phyloP scores from a whole-genome alignment of 2,113 vertebrate species.

The Pseudorhombus dupliciocellatus region DNA sequence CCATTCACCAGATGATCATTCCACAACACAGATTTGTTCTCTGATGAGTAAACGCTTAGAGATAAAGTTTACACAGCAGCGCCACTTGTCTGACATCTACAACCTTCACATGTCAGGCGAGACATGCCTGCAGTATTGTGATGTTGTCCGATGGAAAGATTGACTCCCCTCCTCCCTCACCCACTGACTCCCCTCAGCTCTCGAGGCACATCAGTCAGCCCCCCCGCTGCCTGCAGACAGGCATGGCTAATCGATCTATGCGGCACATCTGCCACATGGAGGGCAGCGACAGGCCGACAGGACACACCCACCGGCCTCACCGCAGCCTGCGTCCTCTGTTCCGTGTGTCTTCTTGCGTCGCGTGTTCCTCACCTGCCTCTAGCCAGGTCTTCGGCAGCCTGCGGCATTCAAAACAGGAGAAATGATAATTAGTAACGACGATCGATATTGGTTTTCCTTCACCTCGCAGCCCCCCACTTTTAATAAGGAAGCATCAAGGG shows the following conservation, averaged over 20 bases:
- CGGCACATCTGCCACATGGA: slow-evolving; percentile 47
- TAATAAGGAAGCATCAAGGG: slow-evolving; percentile 70
- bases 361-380: background rate
- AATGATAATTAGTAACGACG: slow-evolving; percentile 11
- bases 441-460: slow-evolving; percentile 43
- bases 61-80: too few relatives aligned
- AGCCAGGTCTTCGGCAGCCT: background rate
- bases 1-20: too few relatives aligned
- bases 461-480: slow-evolving; percentile 53
- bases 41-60: too few relatives aligned
- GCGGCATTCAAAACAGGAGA: background rate
- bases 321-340: background rate
- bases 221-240: slow-evolving; percentile 35
- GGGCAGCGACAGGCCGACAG: background rate
- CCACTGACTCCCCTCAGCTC: slow-evolving; percentile 13
- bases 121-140: slow-evolving; percentile 7
- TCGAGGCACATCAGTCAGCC: slow-evolving; percentile 39
- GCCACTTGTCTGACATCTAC: too few relatives aligned
- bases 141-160: slow-evolving; percentile 6
- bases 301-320: slow-evolving; percentile 2
- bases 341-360: background rate
- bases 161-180: background rate
- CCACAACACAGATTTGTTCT: too few relatives aligned
- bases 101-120: slow-evolving; percentile 4
- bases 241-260: slow-evolving; percentile 57